Conservation (phyloP, 2,888 invertebrate species). For the Andrena camellia region DNA sequence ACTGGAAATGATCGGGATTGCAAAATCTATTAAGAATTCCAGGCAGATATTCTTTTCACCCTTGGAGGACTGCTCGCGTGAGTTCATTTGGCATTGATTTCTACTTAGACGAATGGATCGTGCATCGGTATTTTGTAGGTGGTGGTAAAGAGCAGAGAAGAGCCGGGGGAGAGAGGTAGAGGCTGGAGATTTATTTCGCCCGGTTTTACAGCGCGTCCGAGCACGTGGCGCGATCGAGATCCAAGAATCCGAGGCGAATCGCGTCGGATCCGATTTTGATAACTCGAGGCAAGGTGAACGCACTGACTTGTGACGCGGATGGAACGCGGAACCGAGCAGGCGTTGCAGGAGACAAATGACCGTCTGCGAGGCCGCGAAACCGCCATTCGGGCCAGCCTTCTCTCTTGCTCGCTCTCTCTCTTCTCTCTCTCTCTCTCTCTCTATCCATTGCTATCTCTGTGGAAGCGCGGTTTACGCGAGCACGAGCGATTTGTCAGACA, state of each 20-base stretch:
- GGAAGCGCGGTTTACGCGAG: slow-evolving; percentile 47
- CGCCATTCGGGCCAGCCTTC: slow-evolving; percentile 64
- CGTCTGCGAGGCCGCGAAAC: slow-evolving; percentile 79
- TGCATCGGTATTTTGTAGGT: no score
- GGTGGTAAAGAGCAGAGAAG: neutral
- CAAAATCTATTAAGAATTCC: no score
- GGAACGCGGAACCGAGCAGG: slow-evolving; percentile 82
- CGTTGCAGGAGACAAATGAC: slow-evolving; percentile 83
- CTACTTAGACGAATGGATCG: no score
- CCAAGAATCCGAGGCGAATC: slow-evolving; percentile 48
- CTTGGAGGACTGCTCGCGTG: no score
- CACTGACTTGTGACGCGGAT: slow-evolving; percentile 82
- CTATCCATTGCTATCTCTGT: neutral
- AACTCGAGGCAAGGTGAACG: slow-evolving; percentile 82
- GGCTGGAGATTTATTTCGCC: slow-evolving; percentile 14
- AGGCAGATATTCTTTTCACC: no score
- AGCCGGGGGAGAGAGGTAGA: neutral
- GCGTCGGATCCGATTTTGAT: slow-evolving; percentile 72
- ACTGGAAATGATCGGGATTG: no score
- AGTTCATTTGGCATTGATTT: no score
- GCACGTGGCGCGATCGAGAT: slow-evolving; percentile 59
- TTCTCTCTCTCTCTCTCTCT: neutral
- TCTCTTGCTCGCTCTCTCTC: neutral
- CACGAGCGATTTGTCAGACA: slow-evolving; percentile 55
- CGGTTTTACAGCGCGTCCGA: slow-evolving; percentile 19